These are phyloP conservation scores for Netelia melanura DNA, from an alignment of 2,888 invertebrate genomes.

Conservation along the genomic window DNA sequence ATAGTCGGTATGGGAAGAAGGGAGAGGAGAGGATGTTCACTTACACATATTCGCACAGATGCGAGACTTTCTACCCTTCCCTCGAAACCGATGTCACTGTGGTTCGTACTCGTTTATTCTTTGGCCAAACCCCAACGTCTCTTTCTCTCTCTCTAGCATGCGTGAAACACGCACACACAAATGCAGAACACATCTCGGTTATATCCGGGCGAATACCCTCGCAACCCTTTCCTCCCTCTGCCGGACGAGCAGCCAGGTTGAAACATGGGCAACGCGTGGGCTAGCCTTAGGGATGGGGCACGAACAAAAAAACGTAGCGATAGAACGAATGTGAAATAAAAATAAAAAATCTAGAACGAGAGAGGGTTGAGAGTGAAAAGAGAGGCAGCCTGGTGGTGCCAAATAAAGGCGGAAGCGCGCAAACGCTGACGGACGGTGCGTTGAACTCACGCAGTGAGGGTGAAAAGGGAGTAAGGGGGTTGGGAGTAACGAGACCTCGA, in stretches of 20 bases:
- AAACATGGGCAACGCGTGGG: conserved; percentile 41
- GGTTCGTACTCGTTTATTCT: conserved; percentile 59
- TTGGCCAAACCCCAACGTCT: conserved; percentile 63
- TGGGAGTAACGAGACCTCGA: background rate
- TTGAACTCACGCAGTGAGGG: conserved; percentile 38
- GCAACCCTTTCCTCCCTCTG: conserved; percentile 22
- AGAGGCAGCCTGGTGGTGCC: background rate
- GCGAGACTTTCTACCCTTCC: conserved; percentile 45
- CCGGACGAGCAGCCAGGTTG: conserved; percentile 25
- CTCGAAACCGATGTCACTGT: conserved; percentile 43
- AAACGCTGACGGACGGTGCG: conserved; percentile 38
- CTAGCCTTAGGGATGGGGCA: background rate
- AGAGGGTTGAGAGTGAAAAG: conserved; percentile 1
- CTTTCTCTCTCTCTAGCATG: conserved; percentile 1
- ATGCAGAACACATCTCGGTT: background rate
- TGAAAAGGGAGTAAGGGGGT: background rate
- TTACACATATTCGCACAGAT: conserved; percentile 1
- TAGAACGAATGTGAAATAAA: conserved; percentile 1
- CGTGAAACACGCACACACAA: background rate
- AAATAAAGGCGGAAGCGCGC: conserved; percentile 27
- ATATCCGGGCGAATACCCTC: conserved; percentile 12
- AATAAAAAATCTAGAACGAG: background rate
- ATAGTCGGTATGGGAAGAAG: conserved; percentile 51
- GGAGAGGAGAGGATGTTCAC: background rate
- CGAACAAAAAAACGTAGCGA: conserved; percentile 9